These are phyloP conservation scores for Lithophane socia DNA, from an alignment of 2,888 invertebrate species.

Conservation along the genomic window DNA sequence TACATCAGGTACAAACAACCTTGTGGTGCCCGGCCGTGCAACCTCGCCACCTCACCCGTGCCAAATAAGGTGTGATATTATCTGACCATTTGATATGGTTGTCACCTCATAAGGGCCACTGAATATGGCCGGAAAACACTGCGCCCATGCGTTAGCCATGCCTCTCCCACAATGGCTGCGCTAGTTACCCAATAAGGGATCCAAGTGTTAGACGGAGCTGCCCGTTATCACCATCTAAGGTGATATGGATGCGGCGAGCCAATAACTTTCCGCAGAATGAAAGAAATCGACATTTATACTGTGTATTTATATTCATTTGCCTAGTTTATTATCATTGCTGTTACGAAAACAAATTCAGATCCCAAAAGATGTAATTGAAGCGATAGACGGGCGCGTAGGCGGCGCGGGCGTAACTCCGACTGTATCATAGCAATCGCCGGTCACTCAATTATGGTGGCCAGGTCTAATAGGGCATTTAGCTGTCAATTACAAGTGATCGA, in stretches of 20 bases:
- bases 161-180: slow-evolving; percentile 71
- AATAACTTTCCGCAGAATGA: slow-evolving; percentile 61
- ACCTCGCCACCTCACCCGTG: slow-evolving; percentile 62
- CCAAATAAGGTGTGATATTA: slow-evolving; percentile 72
- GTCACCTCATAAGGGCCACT: slow-evolving; percentile 73
- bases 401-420: slow-evolving; percentile 70
- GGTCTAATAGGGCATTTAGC: slow-evolving; percentile 82
- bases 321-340: slow-evolving; percentile 59
- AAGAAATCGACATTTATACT: slow-evolving; percentile 57
- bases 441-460: slow-evolving; percentile 78
- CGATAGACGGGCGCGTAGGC: slow-evolving; percentile 67
- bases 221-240: slow-evolving; percentile 80
- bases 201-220: slow-evolving; percentile 70
- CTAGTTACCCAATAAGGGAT: slow-evolving; percentile 81
- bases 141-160: slow-evolving; percentile 70
- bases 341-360: slow-evolving; percentile 67
- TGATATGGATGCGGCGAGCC: slow-evolving; percentile 49
- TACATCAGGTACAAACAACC: slow-evolving; percentile 59
- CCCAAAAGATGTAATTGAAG: slow-evolving; percentile 65
- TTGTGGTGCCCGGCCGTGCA: slow-evolving; percentile 55
- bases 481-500: slow-evolving; percentile 82
- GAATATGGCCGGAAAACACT: slow-evolving; percentile 69
- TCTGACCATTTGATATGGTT: slow-evolving; percentile 74
- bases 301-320: slow-evolving; percentile 64
- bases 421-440: slow-evolving; percentile 70